Evolutionary conservation across 2,888 invertebrate species (phyloP).

Genomic region (Polymixis lichenea): DNA sequence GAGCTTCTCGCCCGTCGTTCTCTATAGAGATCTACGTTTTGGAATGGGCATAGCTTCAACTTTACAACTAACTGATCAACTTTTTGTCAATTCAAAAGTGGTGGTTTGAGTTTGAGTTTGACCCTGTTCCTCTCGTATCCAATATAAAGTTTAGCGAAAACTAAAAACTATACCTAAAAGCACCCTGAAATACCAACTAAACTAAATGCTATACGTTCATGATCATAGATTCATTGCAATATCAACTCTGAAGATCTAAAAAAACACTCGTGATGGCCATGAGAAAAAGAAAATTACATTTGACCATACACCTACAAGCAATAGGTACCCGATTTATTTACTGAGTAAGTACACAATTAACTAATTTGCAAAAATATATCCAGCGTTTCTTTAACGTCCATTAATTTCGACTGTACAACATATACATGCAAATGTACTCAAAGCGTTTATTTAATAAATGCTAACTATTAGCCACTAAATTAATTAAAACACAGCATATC

Average conservation of each 20-base stretch:
- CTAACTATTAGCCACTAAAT: neutral
- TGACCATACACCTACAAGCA: neutral
- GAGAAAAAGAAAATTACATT: neutral
- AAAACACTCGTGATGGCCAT: too few relatives aligned
- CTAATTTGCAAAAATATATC: too few relatives aligned
- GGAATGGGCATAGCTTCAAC: too few relatives aligned
- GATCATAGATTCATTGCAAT: neutral
- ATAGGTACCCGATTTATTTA: neutral
- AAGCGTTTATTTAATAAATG: conserved; percentile 25
- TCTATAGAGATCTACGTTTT: too few relatives aligned
- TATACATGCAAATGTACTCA: too few relatives aligned
- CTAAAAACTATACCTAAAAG: neutral
- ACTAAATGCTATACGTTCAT: neutral
- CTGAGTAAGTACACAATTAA: neutral
- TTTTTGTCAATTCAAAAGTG: too few relatives aligned
- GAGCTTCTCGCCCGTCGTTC: too few relatives aligned
- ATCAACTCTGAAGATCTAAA: neutral
- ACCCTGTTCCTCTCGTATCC: too few relatives aligned
- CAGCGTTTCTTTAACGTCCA: too few relatives aligned
- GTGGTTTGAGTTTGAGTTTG: too few relatives aligned
- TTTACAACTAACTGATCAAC: too few relatives aligned
- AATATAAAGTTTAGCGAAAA: neutral
- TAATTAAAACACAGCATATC: conserved; percentile 34
- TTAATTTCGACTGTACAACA: too few relatives aligned
- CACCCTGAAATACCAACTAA: neutral